Evolutionary conservation across 2,797 vertebrate species (phyloP).

Genomic region (Eulemur rubriventer): DNA sequence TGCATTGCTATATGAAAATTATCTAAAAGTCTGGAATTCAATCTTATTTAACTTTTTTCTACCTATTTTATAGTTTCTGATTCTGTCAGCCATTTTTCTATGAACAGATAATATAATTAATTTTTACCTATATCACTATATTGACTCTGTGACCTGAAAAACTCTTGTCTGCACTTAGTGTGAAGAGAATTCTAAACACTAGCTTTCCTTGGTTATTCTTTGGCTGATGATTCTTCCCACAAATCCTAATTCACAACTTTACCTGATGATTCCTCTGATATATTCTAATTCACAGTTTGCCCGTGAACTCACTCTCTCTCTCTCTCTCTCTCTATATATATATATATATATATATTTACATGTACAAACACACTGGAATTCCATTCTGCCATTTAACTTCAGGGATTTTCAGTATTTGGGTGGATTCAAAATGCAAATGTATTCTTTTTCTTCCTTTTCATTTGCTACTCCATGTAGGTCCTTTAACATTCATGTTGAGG

Average conservation of each 20-base stretch:
- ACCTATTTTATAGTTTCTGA: background rate
- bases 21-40: background rate
- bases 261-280: background rate
- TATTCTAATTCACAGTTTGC: background rate
- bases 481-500: background rate
- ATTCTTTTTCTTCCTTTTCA: background rate
- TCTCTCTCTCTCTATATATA: too few relatives aligned
- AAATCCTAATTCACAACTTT: background rate
- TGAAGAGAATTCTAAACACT: background rate
- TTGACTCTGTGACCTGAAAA: background rate
- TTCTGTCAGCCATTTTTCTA: background rate
- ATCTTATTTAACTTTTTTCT: conserved; percentile 1
- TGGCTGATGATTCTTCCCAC: background rate
- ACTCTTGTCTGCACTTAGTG: background rate
- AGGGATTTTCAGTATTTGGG: background rate
- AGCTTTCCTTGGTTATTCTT: background rate
- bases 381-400: background rate
- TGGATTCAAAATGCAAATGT: background rate
- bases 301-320: background rate
- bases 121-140: background rate
- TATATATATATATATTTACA: background rate
- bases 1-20: background rate
- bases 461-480: background rate
- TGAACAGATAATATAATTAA: background rate
- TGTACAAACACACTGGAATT: background rate